Evolutionary conservation across 2,113 vertebrate genomes (phyloP), one percentile per base, ranked within the genome.

Genomic region (Psittacula cyanocephala): DNA sequence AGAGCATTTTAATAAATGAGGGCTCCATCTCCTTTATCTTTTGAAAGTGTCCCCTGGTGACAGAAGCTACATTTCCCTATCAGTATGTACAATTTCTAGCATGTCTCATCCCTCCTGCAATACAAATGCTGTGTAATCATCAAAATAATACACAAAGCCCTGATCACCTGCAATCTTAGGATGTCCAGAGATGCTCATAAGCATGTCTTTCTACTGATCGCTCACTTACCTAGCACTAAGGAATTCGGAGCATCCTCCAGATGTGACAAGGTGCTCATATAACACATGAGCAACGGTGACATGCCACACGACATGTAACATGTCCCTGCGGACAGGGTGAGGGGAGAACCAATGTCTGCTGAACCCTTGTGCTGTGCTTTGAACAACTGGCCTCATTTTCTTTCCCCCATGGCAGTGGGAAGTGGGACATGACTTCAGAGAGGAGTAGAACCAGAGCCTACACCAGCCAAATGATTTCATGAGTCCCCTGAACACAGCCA

Each of bases 361-460:
- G 82, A 81, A 37, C 14, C 33, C 17, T 14, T 57, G 14, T 67
- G 52, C 81, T 70, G 4, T 3, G 18, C 35, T 50, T 49, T 12
- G 25, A 78, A 9, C 2, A 5, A 9, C n/a, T 65, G 69, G 19
- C 46, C 6, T 43, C 17, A 35, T 43, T 35, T 49, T 77, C 43
- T 70, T 35, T 74, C 55, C 33, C 0, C 0, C n/a, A 43, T 0
- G 0, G 24, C 0, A 1, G 13, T 57, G 57, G 46, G 46, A 80
- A 77, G 44, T 2, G 1, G 64, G 60, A 91, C 0, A 0, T 59
- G 43, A 70, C 72, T 83, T 68, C 71, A n/a, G 60, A 78, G 81
- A 37, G 60, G 43, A 69, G 43, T 4, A 60, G 62, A 86, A 83
- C 46, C 46, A 79, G 64, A 83, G 17, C 24, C 24, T 70, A 60